Evolutionary conservation across 1,140 invertebrate genomes (phyloP), one percentile per base, ranked within the genome.

Genomic region (Panagrolaimus sp.): DNA sequence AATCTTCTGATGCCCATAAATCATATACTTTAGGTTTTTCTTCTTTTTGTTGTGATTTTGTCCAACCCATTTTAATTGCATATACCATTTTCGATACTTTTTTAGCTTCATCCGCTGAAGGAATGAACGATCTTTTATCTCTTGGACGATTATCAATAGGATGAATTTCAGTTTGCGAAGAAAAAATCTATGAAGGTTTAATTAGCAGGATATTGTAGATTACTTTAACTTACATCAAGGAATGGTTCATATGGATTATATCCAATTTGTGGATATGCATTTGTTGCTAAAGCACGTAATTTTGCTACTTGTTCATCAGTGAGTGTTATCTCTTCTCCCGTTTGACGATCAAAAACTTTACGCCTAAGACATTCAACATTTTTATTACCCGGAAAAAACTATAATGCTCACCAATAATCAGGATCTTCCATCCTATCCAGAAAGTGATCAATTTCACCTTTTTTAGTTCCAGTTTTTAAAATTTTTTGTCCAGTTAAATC

Each of bases 31-130:
- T 78, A 25, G 79, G 74, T 62, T 76, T 74, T 45, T 78, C 73
- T 61, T 77, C 79, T 63, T 73, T 73, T 48, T 78, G 76, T 27
- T 75, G 85, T 0, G 90, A 91, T 84, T 96, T 96, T 81, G 93
- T 91, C 91, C 92, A 94, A 57, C 94, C 94, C 91, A 93, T 86
- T 86, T 94, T 94, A 9, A 98, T 87, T n/a, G 92, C 91, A 42
- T 80, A 71, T 3, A 83, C 74, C 71, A 83, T 73, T 43, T 69
- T 63, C 4, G 53, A 73, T 72, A 87, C 86, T 75, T 84, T 84
- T 67, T 82, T 67, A 88, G 84, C 83, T 74, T 97, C 94, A 71
- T 87, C 86, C 78, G 89, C 89, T 8, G 93, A 96, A 8, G 96
- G 95, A 68, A 97, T 85, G 84, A 99, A 99, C 13, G 92, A 95